These are phyloP conservation scores for Didymodactylos carnosus DNA, from an alignment of 2,888 invertebrate species.

Conservation along the genomic window DNA sequence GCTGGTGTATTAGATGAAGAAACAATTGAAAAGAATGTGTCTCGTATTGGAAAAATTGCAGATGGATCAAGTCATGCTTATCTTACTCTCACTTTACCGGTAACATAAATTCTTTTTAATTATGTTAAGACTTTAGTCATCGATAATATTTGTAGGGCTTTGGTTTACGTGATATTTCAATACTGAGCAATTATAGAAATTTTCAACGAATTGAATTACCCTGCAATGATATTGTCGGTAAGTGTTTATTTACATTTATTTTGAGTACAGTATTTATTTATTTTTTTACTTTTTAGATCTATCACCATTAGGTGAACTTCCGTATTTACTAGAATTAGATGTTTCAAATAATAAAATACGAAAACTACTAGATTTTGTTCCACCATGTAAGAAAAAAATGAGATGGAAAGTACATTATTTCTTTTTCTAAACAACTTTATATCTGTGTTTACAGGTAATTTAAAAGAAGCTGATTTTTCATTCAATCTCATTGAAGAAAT, in stretches of 20 bases:
- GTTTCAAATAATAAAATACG: slow-evolving; percentile 30
- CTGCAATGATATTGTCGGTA: not conserved
- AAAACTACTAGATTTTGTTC: slow-evolving; percentile 25
- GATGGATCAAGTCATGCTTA: slow-evolving; percentile 28
- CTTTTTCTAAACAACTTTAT: no score
- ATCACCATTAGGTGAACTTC: slow-evolving; percentile 24
- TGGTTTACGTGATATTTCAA: slow-evolving; percentile 24
- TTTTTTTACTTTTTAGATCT: slow-evolving; percentile 22
- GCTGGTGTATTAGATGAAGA: slow-evolving; percentile 29
- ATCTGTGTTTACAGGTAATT: no score
- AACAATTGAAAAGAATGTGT: slow-evolving; percentile 25
- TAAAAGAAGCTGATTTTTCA: slow-evolving; percentile 28
- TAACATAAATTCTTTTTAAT: slow-evolving; percentile 16
- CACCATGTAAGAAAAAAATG: no score
- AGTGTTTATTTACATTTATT: no score
- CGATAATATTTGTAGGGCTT: slow-evolving; percentile 22
- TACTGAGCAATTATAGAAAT: slow-evolving; percentile 24
- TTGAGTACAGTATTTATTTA: not conserved
- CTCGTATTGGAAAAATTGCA: slow-evolving; percentile 28
- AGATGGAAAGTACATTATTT: no score
- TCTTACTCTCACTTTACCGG: slow-evolving; percentile 27
- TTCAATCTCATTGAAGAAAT: slow-evolving; percentile 28
- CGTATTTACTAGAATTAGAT: slow-evolving; percentile 26
- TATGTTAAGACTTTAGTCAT: not conserved
- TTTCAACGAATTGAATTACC: slow-evolving; percentile 26